These are phyloP conservation scores for Limnephilus rhombicus DNA, from an alignment of 2,888 invertebrate genomes.

Conservation along the genomic window DNA sequence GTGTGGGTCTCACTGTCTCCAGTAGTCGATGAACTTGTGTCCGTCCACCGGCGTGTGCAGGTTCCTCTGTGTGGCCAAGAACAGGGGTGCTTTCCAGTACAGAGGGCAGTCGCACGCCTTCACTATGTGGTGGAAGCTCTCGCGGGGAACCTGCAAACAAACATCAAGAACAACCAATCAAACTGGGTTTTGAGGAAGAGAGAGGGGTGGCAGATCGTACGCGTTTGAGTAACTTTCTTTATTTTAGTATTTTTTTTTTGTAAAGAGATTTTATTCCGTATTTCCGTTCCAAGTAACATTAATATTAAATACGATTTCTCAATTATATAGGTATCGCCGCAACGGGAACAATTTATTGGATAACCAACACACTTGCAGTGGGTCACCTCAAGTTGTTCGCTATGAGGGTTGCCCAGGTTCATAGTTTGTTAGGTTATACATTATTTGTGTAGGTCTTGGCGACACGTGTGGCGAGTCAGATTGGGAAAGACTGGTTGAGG, in stretches of 20 bases:
- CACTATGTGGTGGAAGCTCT: slow-evolving; percentile 83
- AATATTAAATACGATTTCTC: no score
- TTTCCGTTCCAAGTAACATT: no score
- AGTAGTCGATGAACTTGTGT: slow-evolving; percentile 91
- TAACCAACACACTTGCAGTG: no score
- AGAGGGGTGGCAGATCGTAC: not conserved
- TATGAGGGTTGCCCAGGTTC: no score
- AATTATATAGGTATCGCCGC: no score
- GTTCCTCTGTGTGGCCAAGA: slow-evolving; percentile 89
- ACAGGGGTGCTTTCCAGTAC: slow-evolving; percentile 98
- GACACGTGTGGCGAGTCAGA: no score
- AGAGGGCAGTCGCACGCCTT: slow-evolving; percentile 94
- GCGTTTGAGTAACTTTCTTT: not conserved
- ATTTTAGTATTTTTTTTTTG: not conserved
- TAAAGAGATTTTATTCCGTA: no score
- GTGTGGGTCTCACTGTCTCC: slow-evolving; percentile 88
- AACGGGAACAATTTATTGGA: no score
- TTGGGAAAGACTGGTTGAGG: no score
- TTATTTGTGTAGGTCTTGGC: no score
- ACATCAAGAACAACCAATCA: not conserved
- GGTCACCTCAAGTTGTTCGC: no score
- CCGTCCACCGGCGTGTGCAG: slow-evolving; percentile 86
- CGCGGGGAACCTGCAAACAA: slow-evolving; percentile 76
- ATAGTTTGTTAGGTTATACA: accelerated
- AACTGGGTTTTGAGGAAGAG: not conserved